A percentile compares a stretch with the other conserved stretches of the same genome.
These are phyloP conservation scores for Scaptodrosophila latifasciaeformis DNA, from an alignment of 2,888 invertebrate genomes.

Conservation along the genomic window DNA sequence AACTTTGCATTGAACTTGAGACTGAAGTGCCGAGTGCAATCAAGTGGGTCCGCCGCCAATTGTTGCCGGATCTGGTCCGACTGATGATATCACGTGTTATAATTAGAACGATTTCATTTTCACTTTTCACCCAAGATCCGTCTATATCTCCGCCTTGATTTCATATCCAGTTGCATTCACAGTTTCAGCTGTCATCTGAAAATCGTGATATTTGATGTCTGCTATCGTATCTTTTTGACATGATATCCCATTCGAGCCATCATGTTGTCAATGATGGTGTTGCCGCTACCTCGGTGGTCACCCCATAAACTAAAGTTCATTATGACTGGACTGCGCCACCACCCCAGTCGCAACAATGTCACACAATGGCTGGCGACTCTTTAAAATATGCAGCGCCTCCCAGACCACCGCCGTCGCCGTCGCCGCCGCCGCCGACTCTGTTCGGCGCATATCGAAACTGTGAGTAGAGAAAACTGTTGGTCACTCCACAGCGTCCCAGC, in stretches of 20 bases:
- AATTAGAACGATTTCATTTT: constrained; percentile 62
- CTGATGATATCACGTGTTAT: constrained; percentile 60
- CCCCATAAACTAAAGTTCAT: constrained; percentile 61
- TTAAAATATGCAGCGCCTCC: constrained; percentile 54
- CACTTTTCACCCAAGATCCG: constrained; percentile 60
- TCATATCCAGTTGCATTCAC: too few relatives aligned
- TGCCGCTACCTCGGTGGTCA: constrained; percentile 9
- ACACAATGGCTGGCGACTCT: constrained; percentile 49
- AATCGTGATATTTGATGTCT: constrained; percentile 65
- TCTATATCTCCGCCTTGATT: too few relatives aligned
- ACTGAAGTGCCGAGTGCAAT: constrained; percentile 46
- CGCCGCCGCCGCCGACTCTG: too few relatives aligned
- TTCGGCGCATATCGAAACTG: constrained; percentile 30
- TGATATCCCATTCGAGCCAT: constrained; percentile 12
- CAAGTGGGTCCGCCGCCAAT: constrained; percentile 61
- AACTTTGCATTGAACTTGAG: constrained; percentile 62
- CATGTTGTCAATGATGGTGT: constrained; percentile 36
- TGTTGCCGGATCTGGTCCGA: constrained; percentile 60
- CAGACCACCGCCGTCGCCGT: too few relatives aligned
- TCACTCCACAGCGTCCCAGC: constrained; percentile 19
- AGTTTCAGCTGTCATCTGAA: constrained; percentile 52
- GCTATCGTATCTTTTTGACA: constrained; percentile 29
- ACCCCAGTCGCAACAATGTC: constrained; percentile 41
- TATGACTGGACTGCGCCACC: constrained; percentile 49
- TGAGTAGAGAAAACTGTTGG: constrained; percentile 30